These are phyloP conservation scores for Diadophis punctatus DNA, from an alignment of 2,113 vertebrate species.

Conservation along the genomic window DNA sequence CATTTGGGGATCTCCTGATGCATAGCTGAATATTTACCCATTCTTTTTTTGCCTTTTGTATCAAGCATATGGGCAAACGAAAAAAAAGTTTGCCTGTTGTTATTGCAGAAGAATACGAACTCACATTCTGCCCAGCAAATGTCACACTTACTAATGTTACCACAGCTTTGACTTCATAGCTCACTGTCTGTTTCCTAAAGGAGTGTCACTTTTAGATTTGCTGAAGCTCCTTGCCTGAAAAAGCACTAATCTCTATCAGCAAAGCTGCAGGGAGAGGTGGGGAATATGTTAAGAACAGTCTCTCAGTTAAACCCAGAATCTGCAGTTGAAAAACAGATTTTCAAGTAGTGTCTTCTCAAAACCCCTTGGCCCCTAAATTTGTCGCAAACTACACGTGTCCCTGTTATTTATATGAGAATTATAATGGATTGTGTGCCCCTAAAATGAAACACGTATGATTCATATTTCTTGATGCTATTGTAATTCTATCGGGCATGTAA, in stretches of 20 bases:
- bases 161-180: slow-evolving; percentile 33
- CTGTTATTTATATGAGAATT: not conserved
- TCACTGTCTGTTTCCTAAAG: slow-evolving; percentile 40
- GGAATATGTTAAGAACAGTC: not conserved
- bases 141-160: slow-evolving; percentile 63
- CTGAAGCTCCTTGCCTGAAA: slow-evolving; percentile 14
- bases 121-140: slow-evolving; percentile 48
- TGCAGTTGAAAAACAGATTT: not conserved
- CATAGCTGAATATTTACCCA: slow-evolving; percentile 41
- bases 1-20: slow-evolving; percentile 28
- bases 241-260: slow-evolving; percentile 12
- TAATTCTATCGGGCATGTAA: not conserved
- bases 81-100: not conserved
- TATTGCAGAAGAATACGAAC: slow-evolving; percentile 47
- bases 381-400: not conserved
- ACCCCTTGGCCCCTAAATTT: not conserved
- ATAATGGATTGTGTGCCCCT: not conserved
- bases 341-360: not conserved
- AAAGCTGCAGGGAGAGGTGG: not conserved
- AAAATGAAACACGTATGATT: not conserved
- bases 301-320: not conserved
- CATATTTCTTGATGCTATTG: not conserved
- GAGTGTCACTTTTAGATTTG: slow-evolving; percentile 32
- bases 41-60: slow-evolving; percentile 15
- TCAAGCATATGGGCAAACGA: fast-evolving